These are phyloP conservation scores for Cyphomyrus plagiostoma DNA, from an alignment of 2,113 vertebrate genomes.

Conservation along the genomic window DNA sequence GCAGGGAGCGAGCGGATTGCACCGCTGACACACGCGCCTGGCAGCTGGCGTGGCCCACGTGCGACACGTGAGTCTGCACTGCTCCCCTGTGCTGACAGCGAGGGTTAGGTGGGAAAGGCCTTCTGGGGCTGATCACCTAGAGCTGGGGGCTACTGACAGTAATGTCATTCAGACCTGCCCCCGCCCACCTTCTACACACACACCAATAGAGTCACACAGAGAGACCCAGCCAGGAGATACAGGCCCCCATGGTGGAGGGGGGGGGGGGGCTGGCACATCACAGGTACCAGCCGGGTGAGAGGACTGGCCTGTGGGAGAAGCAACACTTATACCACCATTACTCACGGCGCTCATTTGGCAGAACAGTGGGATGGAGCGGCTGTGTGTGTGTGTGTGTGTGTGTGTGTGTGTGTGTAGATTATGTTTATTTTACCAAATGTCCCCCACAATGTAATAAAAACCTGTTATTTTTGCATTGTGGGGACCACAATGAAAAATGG, in stretches of 20 bases:
- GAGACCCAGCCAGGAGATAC: background rate
- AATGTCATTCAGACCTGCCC: background rate
- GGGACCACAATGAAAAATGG: no score
- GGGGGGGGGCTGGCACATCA: background rate
- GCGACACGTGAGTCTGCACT: background rate
- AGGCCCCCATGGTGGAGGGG: background rate
- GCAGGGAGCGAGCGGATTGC: no score
- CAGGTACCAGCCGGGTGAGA: background rate
- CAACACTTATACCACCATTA: background rate
- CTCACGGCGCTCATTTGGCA: background rate
- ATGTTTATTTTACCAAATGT: no score
- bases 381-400: background rate
- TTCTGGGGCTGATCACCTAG: background rate
- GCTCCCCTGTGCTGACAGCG: background rate
- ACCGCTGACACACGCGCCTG: background rate
- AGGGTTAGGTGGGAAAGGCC: background rate
- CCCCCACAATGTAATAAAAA: no score
- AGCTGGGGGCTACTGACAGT: background rate
- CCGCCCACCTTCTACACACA: background rate
- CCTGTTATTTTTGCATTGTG: no score
- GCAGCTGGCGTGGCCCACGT: background rate
- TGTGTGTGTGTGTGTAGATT: background rate
- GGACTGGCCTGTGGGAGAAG: background rate
- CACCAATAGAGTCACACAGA: background rate
- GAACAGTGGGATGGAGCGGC: background rate